Percentiles rank a stretch among this genome's conserved stretches.
These are phyloP conservation scores for Melanotaenia duboulayi DNA, from an alignment of 2,113 vertebrate genomes.

Conservation along the genomic window DNA sequence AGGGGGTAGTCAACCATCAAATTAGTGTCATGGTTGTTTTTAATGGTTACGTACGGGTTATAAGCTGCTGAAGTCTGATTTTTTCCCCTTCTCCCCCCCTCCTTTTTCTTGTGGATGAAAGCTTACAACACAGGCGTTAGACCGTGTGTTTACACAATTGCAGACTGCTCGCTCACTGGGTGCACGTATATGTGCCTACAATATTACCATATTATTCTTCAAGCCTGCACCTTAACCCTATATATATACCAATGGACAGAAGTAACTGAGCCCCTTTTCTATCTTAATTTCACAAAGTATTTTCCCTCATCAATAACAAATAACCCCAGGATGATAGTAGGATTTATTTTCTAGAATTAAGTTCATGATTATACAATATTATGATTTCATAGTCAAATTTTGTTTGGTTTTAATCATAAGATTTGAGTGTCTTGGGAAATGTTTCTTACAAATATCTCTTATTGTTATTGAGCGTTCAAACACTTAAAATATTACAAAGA, in stretches of 20 bases:
- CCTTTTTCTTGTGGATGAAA: neutral
- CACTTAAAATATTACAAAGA: too few species aligned
- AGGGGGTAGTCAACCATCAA: slow-evolving; percentile 5
- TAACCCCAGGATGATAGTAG: neutral
- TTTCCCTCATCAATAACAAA: too few species aligned
- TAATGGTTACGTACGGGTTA: neutral
- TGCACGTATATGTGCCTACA: too few species aligned
- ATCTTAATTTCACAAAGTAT: neutral
- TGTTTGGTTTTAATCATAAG: neutral
- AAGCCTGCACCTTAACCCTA: neutral
- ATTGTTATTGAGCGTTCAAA: too few species aligned
- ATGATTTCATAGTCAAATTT: slow-evolving; percentile 12
- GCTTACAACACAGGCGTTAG: too few species aligned
- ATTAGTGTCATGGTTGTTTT: slow-evolving; percentile 37
- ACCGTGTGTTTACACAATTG: too few species aligned
- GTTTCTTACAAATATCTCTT: too few species aligned
- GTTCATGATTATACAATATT: slow-evolving; percentile 1
- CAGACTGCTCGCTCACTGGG: too few species aligned
- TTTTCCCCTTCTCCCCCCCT: too few species aligned
- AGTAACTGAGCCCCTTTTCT: neutral
- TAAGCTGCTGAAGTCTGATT: neutral
- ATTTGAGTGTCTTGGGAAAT: neutral
- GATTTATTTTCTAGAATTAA: neutral
- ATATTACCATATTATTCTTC: too few species aligned
- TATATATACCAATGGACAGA: neutral